These are phyloP conservation scores for Sarcophaga subvicina DNA, from an alignment of 2,888 invertebrate species.

Conservation along the genomic window DNA sequence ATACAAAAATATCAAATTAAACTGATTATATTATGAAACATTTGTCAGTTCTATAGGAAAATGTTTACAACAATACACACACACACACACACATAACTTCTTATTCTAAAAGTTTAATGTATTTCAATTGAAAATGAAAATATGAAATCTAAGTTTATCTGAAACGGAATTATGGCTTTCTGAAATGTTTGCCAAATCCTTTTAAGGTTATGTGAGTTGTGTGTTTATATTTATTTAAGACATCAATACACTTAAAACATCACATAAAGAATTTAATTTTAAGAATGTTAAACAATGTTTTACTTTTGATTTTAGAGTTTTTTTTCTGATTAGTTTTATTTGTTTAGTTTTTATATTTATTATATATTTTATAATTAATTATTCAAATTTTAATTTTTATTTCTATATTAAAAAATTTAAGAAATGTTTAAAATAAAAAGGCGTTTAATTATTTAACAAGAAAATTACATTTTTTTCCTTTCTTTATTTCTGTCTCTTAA, in stretches of 20 bases:
- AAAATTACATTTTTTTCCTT: slow-evolving; percentile 37
- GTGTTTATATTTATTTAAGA: slow-evolving; percentile 8
- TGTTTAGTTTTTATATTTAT: slow-evolving; percentile 68
- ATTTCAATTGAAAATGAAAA: neutral
- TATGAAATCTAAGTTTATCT: neutral
- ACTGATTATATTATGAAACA: slow-evolving; percentile 24
- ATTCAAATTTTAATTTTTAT: slow-evolving; percentile 66
- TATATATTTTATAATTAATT: slow-evolving; percentile 63
- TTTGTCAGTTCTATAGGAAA: too few species aligned
- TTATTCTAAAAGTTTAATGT: too few species aligned
- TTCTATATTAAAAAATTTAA: slow-evolving; percentile 56
- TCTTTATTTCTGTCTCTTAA: slow-evolving; percentile 6
- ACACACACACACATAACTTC: slow-evolving; percentile 2
- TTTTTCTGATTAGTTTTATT: slow-evolving; percentile 65
- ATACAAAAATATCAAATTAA: slow-evolving; percentile 26
- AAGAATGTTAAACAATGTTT: slow-evolving; percentile 57
- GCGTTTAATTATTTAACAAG: slow-evolving; percentile 65
- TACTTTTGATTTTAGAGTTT: slow-evolving; percentile 49
- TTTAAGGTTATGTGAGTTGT: too few species aligned
- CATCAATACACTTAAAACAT: slow-evolving; percentile 37
- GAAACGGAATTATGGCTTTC: neutral
- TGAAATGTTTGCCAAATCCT: neutral
- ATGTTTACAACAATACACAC: neutral
- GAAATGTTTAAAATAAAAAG: slow-evolving; percentile 68
- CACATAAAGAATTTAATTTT: slow-evolving; percentile 54